Conservation (phyloP, 2,113 vertebrate genomes). For the Sebastes fasciatus region DNA sequence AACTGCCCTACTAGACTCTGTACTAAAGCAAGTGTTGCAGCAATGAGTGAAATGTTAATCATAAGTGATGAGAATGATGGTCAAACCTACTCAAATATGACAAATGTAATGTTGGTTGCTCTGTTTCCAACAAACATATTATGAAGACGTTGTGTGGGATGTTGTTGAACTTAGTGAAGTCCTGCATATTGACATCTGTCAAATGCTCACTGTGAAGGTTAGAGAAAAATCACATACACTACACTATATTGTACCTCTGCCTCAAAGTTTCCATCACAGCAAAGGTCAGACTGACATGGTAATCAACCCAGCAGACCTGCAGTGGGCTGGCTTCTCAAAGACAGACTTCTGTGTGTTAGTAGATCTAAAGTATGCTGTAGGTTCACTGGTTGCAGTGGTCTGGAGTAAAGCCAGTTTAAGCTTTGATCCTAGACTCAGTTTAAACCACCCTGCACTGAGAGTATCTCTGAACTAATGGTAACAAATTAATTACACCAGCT, state of each 20-base stretch:
- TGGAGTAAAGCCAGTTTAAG: neutral
- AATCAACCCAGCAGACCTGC: constrained; percentile 6
- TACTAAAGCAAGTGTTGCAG: no score
- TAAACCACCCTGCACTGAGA: neutral
- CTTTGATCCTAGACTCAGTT: neutral
- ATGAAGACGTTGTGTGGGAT: constrained; percentile 14
- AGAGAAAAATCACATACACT: neutral
- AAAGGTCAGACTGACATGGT: constrained; percentile 20
- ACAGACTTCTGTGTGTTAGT: neutral
- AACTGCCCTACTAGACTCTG: no score
- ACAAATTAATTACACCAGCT: neutral
- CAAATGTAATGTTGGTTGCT: neutral
- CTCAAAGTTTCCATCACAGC: neutral
- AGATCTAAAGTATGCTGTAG: neutral
- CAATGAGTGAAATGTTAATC: no score
- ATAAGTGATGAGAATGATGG: no score
- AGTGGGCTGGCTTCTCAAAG: neutral
- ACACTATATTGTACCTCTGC: neutral
- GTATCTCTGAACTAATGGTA: neutral
- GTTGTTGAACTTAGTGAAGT: neutral
- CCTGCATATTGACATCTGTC: neutral
- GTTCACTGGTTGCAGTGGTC: neutral
- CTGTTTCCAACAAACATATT: neutral
- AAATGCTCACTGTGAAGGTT: constrained; percentile 1
- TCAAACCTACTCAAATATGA: neutral